Evolutionary conservation across 37 sponge, comb jelly and placozoan genomes (phyloP).

Genomic region (Ephydatia muelleri): DNA sequence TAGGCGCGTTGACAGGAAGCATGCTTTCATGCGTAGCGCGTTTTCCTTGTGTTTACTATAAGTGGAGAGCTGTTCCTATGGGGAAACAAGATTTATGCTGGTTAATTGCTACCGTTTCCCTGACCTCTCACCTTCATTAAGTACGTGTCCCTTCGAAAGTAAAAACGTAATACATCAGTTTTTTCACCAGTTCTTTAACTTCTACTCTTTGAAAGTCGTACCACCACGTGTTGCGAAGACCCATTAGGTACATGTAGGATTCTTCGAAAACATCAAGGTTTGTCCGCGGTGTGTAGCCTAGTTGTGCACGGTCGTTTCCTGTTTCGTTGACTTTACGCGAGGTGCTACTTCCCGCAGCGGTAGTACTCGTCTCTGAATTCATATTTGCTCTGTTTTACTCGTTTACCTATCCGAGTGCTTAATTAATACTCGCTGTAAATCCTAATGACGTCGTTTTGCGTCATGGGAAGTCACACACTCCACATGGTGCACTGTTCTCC

Average conservation of each 20-base stretch:
- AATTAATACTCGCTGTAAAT: not conserved
- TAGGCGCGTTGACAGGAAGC: not conserved
- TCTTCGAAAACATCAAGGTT: not conserved
- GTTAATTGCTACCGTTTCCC: not conserved
- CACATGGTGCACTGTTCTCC: too few species aligned
- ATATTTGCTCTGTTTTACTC: not conserved
- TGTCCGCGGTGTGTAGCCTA: not conserved
- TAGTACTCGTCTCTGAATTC: not conserved
- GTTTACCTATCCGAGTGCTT: not conserved
- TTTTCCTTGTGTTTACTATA: not conserved
- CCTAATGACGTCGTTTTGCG: not conserved
- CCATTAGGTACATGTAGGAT: not conserved
- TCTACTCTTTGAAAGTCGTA: not conserved
- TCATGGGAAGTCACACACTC: too few species aligned
- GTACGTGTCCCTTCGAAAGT: not conserved
- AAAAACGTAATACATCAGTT: not conserved
- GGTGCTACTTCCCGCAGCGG: not conserved
- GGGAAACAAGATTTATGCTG: not conserved
- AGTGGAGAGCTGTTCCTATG: not conserved
- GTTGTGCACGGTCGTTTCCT: not conserved
- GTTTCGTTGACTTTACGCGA: not conserved
- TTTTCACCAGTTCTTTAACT: not conserved
- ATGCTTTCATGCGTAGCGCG: not conserved
- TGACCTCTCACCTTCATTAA: not conserved
- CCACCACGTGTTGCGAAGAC: not conserved